A percentile compares a stretch with the other conserved stretches of the same genome.
These are phyloP conservation scores for Astreopora myriophthalma DNA, from an alignment of 64 coral and sea anemone species.

Conservation along the genomic window DNA sequence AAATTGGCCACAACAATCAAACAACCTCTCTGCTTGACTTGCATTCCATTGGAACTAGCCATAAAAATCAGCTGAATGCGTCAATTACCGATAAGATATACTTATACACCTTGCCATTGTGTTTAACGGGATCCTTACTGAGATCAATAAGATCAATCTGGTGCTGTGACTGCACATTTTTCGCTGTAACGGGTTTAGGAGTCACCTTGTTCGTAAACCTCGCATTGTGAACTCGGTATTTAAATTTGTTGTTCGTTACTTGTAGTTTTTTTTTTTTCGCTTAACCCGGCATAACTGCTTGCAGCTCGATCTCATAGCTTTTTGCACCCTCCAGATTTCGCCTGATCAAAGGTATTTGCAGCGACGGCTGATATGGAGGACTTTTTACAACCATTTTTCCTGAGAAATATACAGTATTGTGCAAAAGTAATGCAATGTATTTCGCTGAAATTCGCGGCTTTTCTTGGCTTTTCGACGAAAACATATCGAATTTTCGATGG, in stretches of 20 bases:
- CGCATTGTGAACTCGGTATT: slow-evolving; percentile 29
- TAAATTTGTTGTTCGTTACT: slow-evolving; percentile 23
- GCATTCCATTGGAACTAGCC: slow-evolving; percentile 23
- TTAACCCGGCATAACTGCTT: background rate
- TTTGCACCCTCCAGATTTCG: slow-evolving; percentile 43
- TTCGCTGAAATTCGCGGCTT: too few relatives aligned
- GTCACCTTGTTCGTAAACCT: slow-evolving; percentile 52
- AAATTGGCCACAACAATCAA: background rate
- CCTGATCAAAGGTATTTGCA: slow-evolving; percentile 30
- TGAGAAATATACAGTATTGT: slow-evolving; percentile 51
- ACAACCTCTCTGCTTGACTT: slow-evolving; percentile 23
- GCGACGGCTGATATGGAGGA: slow-evolving; percentile 25
- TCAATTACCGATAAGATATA: slow-evolving; percentile 36
- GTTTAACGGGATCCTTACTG: slow-evolving; percentile 17
- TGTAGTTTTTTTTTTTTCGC: slow-evolving; percentile 36
- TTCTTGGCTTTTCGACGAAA: too few relatives aligned
- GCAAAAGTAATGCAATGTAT: too few relatives aligned
- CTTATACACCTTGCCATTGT: slow-evolving; percentile 22
- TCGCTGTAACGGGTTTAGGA: slow-evolving; percentile 26
- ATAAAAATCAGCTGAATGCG: slow-evolving; percentile 36
- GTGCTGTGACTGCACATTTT: slow-evolving; percentile 16
- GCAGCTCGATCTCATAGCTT: slow-evolving; percentile 17
- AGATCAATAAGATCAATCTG: slow-evolving; percentile 59
- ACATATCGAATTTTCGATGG: too few relatives aligned
- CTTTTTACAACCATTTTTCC: slow-evolving; percentile 62